phyloP scores from a whole-genome alignment of 1,140 invertebrate species.

The Ephestia elutella region DNA sequence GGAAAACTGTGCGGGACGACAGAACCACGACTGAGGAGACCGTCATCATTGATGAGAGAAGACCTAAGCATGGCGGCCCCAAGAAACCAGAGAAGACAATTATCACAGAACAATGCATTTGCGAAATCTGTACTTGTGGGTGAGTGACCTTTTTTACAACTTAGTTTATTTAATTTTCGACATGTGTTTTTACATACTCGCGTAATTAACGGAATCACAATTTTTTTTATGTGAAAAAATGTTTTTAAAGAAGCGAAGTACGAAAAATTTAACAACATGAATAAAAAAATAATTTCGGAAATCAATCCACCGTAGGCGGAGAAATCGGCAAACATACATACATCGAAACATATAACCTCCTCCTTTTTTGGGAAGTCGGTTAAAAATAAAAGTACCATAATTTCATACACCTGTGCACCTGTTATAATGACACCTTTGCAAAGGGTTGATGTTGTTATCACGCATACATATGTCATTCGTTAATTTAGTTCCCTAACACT shows the following conservation, averaged over 20 bases:
- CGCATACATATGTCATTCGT: background rate
- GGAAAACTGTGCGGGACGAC: slow-evolving; percentile 66
- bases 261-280: too few relatives aligned
- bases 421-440: background rate
- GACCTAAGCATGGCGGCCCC: slow-evolving; percentile 53
- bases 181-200: too few relatives aligned
- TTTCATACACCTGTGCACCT: slow-evolving; percentile 10
- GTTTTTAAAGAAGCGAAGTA: too few relatives aligned
- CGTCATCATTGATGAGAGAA: slow-evolving; percentile 48
- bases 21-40: slow-evolving; percentile 51
- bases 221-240: too few relatives aligned
- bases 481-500: background rate
- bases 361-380: too few relatives aligned
- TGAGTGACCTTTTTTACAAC: slow-evolving; percentile 73
- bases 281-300: too few relatives aligned
- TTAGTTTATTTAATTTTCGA: slow-evolving; percentile 5
- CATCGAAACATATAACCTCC: too few relatives aligned
- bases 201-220: too few relatives aligned
- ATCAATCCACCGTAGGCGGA: too few relatives aligned
- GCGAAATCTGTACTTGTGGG: slow-evolving; percentile 93
- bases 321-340: too few relatives aligned
- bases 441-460: slow-evolving; percentile 1
- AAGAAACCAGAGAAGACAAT: slow-evolving; percentile 68
- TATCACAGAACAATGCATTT: slow-evolving; percentile 87
- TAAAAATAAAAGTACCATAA: background rate